phyloP scores from a whole-genome alignment of 2,113 vertebrate species.

The Engraulis encrasicolus region DNA sequence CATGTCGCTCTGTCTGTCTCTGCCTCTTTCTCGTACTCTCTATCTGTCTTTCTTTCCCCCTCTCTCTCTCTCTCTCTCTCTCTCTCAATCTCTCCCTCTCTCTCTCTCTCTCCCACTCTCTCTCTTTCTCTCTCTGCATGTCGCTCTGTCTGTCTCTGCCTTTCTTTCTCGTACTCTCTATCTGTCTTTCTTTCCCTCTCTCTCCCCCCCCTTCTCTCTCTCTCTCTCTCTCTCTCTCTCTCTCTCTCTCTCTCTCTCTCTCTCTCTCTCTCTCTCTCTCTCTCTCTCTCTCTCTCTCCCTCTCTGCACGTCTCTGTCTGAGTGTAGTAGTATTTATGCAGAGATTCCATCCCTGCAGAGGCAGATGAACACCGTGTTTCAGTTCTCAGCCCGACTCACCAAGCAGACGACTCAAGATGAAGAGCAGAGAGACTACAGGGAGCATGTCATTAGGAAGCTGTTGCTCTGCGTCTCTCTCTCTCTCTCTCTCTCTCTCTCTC shows the following conservation, averaged over 20 bases:
- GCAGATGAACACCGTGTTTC: slow-evolving; percentile 38
- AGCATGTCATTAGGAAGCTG: slow-evolving; percentile 38
- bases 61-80: not conserved
- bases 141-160: not conserved
- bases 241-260: not conserved
- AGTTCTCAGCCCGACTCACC: slow-evolving; percentile 7
- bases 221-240: not conserved
- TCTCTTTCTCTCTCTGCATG: not conserved
- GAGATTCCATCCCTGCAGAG: slow-evolving; percentile 27
- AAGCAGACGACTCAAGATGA: slow-evolving; percentile 14
- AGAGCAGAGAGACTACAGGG: not conserved
- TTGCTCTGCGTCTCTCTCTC: slow-evolving; percentile 10
- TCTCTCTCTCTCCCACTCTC: not conserved
- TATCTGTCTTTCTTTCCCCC: no score
- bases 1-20: no score
- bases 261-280: not conserved
- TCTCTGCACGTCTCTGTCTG: not conserved
- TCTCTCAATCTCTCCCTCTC: not conserved
- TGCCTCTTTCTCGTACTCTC: no score
- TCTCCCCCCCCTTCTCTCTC: not conserved
- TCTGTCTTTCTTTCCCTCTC: not conserved
- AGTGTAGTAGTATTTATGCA: slow-evolving; percentile 29
- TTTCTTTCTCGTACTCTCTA: not conserved
- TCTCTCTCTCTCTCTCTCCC: not conserved
- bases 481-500: no score